These are phyloP conservation scores for Holotrichia oblita DNA, from an alignment of 1,140 invertebrate species.

Conservation along the genomic window DNA sequence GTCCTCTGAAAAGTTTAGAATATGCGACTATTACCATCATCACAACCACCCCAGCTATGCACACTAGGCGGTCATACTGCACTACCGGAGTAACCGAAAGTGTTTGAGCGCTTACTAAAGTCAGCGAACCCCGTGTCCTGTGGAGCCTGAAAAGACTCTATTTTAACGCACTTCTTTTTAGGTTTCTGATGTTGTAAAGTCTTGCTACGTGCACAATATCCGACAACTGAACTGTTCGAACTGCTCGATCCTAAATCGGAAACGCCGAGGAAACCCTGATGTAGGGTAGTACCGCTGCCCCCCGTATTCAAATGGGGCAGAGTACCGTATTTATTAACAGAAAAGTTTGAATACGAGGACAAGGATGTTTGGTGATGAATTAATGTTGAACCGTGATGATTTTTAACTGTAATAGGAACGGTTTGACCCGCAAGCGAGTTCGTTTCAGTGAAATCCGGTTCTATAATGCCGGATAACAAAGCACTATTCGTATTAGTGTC, in stretches of 20 bases:
- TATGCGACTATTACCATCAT: background rate
- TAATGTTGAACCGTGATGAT: conserved; percentile 49
- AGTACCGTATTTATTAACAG: conserved; percentile 58
- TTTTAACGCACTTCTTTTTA: conserved; percentile 58
- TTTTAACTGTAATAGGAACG: conserved; percentile 60
- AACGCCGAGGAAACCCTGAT: conserved; percentile 58
- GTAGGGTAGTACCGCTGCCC: conserved; percentile 49
- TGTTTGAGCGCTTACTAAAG: conserved; percentile 53
- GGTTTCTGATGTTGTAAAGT: conserved; percentile 56
- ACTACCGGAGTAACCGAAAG: conserved; percentile 57
- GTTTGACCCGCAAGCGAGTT: conserved; percentile 58
- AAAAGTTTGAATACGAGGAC: conserved; percentile 51
- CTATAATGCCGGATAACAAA: conserved; percentile 48
- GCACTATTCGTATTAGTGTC: conserved; percentile 43
- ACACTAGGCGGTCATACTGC: conserved; percentile 56
- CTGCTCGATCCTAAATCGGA: conserved; percentile 56
- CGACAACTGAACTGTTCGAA: conserved; percentile 55
- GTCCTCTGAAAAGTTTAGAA: background rate
- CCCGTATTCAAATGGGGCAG: conserved; percentile 50
- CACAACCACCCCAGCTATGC: background rate
- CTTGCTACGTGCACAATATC: conserved; percentile 58
- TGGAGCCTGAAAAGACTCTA: conserved; percentile 58
- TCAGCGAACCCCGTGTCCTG: conserved; percentile 55
- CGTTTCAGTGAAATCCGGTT: conserved; percentile 48
- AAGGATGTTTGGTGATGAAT: conserved; percentile 43